phyloP scores from a whole-genome alignment of 2,113 vertebrate genomes.

The Zosterops borbonicus region DNA sequence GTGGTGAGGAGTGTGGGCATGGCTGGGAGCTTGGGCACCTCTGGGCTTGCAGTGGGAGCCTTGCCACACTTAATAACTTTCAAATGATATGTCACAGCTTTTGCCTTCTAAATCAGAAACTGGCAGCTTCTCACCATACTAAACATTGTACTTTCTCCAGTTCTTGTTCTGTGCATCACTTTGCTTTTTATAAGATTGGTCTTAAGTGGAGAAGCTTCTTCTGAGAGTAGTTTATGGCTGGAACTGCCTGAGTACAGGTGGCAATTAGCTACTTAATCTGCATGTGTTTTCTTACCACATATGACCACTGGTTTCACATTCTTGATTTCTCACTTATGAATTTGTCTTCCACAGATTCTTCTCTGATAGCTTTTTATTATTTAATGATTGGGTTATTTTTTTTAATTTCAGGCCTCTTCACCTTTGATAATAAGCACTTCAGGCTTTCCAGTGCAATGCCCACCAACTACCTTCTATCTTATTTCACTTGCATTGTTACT shows the following conservation, averaged over 20 bases:
- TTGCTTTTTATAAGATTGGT: background rate
- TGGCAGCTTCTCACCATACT: background rate
- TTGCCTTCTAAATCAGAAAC: background rate
- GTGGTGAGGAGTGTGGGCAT: fast-evolving
- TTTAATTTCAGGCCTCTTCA: background rate
- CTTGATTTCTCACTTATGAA: background rate
- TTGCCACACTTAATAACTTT: background rate
- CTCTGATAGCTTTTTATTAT: background rate
- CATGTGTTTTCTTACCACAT: background rate
- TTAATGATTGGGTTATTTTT: background rate
- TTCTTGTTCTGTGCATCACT: background rate
- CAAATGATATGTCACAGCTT: background rate
- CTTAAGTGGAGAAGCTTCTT: background rate
- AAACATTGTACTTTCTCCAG: background rate
- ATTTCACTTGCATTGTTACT: background rate
- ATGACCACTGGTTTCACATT: background rate
- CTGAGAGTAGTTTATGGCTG: background rate
- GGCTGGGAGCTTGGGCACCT: background rate
- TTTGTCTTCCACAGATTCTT: background rate
- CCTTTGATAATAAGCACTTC: background rate
- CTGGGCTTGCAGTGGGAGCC: background rate
- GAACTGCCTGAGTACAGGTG: background rate
- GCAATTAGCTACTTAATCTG: background rate
- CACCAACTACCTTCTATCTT: background rate
- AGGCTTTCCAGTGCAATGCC: background rate